phyloP scores from a whole-genome alignment of 2,888 invertebrate species.

The Mongoloraphidia duomilia region DNA sequence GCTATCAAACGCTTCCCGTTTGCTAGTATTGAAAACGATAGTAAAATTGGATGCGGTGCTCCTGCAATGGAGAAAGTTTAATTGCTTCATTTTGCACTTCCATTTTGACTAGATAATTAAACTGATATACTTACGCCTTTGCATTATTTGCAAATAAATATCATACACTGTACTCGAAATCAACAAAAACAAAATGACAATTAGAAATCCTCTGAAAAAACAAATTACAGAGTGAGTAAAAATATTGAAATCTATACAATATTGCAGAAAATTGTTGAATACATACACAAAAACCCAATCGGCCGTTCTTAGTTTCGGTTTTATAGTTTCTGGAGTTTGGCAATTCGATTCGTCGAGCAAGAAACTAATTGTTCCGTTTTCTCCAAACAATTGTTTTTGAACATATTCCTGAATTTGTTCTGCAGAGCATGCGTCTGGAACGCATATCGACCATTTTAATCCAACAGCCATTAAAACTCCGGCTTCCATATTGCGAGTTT shows the following conservation, averaged over 20 bases:
- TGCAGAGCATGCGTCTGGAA: not conserved
- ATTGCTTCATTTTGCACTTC: not conserved
- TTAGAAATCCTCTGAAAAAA: not conserved
- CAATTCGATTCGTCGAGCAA: not conserved
- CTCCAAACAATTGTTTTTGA: too few species aligned
- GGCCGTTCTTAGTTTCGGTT: not conserved
- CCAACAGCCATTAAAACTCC: too few species aligned
- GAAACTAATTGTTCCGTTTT: too few species aligned
- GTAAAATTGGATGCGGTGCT: slow-evolving; percentile 11
- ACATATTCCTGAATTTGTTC: not conserved
- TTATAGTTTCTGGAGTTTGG: not conserved
- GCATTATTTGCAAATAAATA: slow-evolving; percentile 7
- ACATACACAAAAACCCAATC: slow-evolving; percentile 2
- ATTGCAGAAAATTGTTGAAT: too few species aligned
- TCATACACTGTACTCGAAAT: slow-evolving; percentile 14
- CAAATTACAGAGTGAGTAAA: not conserved
- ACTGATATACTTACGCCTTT: slow-evolving; percentile 10
- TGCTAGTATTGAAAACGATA: slow-evolving; percentile 29
- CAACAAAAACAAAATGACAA: slow-evolving; percentile 4
- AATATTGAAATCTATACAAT: too few species aligned
- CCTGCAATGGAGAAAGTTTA: slow-evolving; percentile 11
- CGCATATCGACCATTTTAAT: not conserved
- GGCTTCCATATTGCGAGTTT: too few species aligned
- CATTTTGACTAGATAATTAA: not conserved
- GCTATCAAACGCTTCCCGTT: slow-evolving; percentile 29